Evolutionary conservation across 2,888 invertebrate genomes (phyloP), one percentile per base, ranked within the genome.

Genomic region (Chaitophorus viminalis): DNA sequence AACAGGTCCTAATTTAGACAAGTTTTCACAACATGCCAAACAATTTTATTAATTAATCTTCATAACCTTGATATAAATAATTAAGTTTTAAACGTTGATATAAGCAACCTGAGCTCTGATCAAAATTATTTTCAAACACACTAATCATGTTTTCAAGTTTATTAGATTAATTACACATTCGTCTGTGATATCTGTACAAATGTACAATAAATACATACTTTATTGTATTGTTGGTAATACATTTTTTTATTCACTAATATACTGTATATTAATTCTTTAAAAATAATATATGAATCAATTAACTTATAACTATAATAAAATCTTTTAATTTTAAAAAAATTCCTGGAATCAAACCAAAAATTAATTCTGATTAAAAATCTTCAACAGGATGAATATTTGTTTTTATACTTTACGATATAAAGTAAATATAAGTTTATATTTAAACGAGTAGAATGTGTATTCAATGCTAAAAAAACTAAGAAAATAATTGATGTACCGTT

Each of bases 401-500:
- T 14, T 46, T 9, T 54, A 54, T 18, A 54, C 54, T 54, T 54
- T 18, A 46, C 1, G 46, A 46, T 46, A 21, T 54, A 54, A 54
- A 21, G 18, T 21, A 18, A 54, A 54, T 21, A 60, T 46, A 60
- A 25, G 25, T 60, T 60, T 60, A 60, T 60, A 60, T 76, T 60
- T 85, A 85, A 33, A 86, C 14, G n/a, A 70, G 46, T 31, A 18
- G 31, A 54, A 54, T 78, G 33, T 78, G 33, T 46, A 33, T 72
- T 72, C 60, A 72, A 82, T 82, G 72, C 25, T 31, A 75, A 60
- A 46, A 39, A 25, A 60, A 60, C 39, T 77, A 68, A 46, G 39
- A 18, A 82, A 72, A 82, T 72, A 21, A 82, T 65, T 83, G 5
- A 93, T 94, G 93, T 91, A 95, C 97, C 90, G 96, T 96, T 89